These are phyloP conservation scores for Acomys russatus DNA, from an alignment of 2,797 vertebrate genomes.

Conservation along the genomic window DNA sequence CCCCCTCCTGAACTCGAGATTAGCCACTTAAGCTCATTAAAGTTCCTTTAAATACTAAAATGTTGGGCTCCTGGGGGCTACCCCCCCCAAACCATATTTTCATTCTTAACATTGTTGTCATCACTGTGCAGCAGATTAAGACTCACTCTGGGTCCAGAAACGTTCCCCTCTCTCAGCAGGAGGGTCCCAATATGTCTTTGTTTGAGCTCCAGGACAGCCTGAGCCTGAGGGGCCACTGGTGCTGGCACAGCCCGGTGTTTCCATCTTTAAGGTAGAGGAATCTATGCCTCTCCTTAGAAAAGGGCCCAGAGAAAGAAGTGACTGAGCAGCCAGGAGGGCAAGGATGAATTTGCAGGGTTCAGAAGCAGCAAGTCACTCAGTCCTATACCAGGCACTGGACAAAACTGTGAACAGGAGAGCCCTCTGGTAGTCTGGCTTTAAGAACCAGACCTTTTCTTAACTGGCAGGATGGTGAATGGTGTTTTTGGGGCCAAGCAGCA, in stretches of 20 bases:
- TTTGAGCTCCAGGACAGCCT: conserved; percentile 53
- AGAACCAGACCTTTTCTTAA: not conserved
- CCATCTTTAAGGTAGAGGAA: not conserved
- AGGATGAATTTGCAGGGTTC: not conserved
- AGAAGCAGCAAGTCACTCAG: not conserved
- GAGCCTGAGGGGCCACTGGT: not conserved
- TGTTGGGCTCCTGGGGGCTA: conserved; percentile 80
- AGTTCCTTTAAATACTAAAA: conserved; percentile 83
- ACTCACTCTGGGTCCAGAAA: conserved; percentile 54
- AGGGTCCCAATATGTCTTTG: conserved; percentile 66
- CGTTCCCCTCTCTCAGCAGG: conserved; percentile 34
- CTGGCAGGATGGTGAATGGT: not conserved
- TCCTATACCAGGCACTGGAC: not conserved
- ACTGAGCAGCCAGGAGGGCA: not conserved
- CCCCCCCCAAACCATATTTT: conserved; percentile 75
- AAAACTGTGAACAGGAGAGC: not conserved
- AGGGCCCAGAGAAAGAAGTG: not conserved
- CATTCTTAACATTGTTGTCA: conserved; percentile 77
- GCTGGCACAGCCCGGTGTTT: conserved; percentile 19
- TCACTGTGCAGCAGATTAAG: conserved; percentile 71
- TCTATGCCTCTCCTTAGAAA: not conserved
- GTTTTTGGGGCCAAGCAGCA: not conserved
- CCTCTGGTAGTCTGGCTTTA: not conserved
- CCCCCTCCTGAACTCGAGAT: conserved; percentile 81
- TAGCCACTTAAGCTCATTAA: conserved; percentile 85